Evolutionary conservation across 2,113 vertebrate species (phyloP).

Genomic region (Oreotrochilus melanogaster): DNA sequence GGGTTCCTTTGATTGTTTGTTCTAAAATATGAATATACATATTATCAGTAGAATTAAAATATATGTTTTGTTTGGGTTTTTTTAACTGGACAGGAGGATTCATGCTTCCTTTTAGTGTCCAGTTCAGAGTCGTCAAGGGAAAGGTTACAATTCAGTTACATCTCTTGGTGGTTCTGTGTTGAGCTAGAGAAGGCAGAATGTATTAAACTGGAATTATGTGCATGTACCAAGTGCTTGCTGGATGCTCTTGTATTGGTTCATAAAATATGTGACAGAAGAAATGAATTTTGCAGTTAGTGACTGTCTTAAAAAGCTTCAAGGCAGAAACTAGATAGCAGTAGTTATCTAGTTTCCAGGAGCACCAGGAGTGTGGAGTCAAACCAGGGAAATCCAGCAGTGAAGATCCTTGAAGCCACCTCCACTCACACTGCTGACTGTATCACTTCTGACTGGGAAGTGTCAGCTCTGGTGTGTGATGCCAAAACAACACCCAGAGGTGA

Average conservation of each 20-base stretch:
- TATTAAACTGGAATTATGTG: neutral
- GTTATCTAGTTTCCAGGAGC: no score
- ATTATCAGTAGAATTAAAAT: neutral
- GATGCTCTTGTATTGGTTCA: neutral
- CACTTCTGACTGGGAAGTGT: neutral
- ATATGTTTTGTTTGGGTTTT: rapidly evolving
- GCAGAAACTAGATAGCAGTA: neutral
- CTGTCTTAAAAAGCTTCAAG: neutral
- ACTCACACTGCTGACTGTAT: neutral
- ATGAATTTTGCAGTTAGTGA: neutral
- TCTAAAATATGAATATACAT: neutral
- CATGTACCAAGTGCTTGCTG: neutral
- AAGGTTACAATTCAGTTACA: neutral
- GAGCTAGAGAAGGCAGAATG: neutral
- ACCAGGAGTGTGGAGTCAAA: neutral
- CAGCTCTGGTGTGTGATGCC: neutral
- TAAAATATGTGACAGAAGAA: neutral
- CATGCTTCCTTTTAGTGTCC: neutral
- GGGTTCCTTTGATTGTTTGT: no score
- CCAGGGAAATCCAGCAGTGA: neutral
- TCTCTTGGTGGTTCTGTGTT: neutral
- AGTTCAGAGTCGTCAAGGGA: neutral
- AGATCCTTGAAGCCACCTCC: neutral
- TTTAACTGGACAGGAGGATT: neutral
- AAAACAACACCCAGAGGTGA: neutral